Conservation (phyloP, 1,140 invertebrate species). For the Glossosoma conforme region DNA sequence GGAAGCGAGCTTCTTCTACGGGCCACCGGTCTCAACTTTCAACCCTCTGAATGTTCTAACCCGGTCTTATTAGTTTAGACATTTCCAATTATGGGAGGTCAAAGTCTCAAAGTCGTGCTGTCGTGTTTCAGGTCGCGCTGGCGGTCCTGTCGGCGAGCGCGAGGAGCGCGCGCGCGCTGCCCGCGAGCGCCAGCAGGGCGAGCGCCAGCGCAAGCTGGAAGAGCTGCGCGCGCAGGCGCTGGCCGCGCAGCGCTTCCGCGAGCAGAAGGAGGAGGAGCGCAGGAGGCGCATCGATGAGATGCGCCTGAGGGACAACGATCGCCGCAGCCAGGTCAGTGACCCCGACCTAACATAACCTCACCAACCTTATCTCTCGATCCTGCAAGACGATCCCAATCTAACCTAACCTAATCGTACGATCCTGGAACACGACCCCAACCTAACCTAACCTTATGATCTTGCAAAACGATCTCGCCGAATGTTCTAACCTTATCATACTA, state of each 20-base stretch:
- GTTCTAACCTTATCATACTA: too few species aligned
- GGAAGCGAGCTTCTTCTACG: too few species aligned
- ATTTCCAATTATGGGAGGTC: too few species aligned
- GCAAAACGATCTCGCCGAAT: too few species aligned
- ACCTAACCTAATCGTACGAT: neutral
- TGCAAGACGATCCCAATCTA: neutral
- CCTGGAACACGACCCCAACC: neutral
- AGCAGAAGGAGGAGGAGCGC: conserved; percentile 81
- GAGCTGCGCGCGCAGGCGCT: conserved; percentile 80
- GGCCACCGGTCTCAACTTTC: too few species aligned
- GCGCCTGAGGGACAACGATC: conserved; percentile 68
- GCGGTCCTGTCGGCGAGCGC: too few species aligned
- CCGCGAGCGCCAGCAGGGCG: conserved; percentile 79
- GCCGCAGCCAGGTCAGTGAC: conserved; percentile 54
- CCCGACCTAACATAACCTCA: neutral
- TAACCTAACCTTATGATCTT: too few species aligned
- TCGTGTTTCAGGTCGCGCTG: too few species aligned
- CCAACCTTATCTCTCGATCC: neutral
- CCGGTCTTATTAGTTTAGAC: too few species aligned
- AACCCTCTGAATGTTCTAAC: too few species aligned
- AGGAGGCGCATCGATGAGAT: conserved; percentile 75
- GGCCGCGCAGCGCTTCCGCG: conserved; percentile 79
- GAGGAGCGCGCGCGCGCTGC: conserved; percentile 60
- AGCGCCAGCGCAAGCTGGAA: conserved; percentile 77
- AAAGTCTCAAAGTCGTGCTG: too few species aligned